Base-by-base conservation (phyloP, 2,888 invertebrate genomes). In the Erebia ligea region DNA sequence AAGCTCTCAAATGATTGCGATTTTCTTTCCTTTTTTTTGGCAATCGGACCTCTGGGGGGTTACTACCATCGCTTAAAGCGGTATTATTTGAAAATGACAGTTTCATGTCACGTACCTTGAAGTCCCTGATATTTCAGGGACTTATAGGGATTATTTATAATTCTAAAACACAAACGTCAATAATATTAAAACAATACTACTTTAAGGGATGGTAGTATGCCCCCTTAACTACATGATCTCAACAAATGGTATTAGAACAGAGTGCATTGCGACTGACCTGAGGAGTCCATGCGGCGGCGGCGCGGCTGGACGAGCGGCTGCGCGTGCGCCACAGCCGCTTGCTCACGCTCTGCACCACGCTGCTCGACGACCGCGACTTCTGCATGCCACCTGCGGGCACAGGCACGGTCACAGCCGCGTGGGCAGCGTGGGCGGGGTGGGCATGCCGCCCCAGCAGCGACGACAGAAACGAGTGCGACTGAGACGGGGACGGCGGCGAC, bases 311-410 rank as follows among this genome's bases (percentile, higher is more conserved):
- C 83, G 97, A 97, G 84, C 98, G 97, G 79, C 97, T 97, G 82
- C 98, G 94, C 78, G 97, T 96, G 83, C 96, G 95, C 96, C 97
- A 98, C 84, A 98, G 96, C 88, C 96, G 96, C 92, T 96, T 97
- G 84, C 97, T 95, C 80, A 97, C 97, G 86, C 97, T 95, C 86
- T 97, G 97, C 85, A 97, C 96, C 86, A 97, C 97, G 92, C 97
- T 97, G 84, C 97, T 97, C 78, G 97, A 97, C 42, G 97, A 97
- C 88, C 97, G 97, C 82, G 97, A 97, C 94, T 97, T 98, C 95
- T 97, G 97, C 97, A 97, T 97, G 87, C 95, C 95, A 92, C 95
- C 95, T 92, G 95, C 89, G 82, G 93, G 87, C 74, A 86, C 83
- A 81, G 85, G 82, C 73, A 85, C 82, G 73, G 86, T 83, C 73